Percentiles rank a stretch among this genome's conserved stretches.
These are phyloP conservation scores for Fulmarus glacialis DNA, from an alignment of 2,113 vertebrate genomes.

Conservation along the genomic window DNA sequence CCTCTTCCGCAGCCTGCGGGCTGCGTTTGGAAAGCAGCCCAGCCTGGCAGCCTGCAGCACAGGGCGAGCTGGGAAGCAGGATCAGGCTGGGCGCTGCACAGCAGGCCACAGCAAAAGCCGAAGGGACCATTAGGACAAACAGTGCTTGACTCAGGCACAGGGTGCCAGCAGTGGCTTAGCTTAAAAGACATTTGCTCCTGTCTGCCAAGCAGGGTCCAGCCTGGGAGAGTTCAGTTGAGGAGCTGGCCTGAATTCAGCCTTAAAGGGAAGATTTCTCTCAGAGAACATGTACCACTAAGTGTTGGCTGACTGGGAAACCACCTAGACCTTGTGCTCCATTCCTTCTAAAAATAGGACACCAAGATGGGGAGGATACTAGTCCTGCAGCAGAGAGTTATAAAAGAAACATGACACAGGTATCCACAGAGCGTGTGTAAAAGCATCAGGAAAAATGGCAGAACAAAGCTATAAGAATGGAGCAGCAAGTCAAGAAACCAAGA, in stretches of 20 bases:
- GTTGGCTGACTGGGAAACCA: not conserved
- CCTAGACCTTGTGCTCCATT: rapidly evolving
- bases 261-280: not conserved
- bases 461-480: not conserved
- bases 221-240: not conserved
- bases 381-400: not conserved
- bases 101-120: not conserved
- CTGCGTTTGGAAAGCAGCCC: not conserved
- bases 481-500: not conserved
- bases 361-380: not conserved
- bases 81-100: not conserved
- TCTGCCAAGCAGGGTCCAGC: not conserved
- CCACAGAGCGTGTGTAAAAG: not conserved
- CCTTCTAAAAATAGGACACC: not conserved
- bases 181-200: not conserved
- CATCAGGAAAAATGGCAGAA: not conserved
- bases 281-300: not conserved
- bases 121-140: not conserved
- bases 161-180: not conserved
- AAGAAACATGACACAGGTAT: not conserved
- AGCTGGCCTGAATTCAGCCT: not conserved
- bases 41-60: not conserved
- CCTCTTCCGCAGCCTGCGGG: not conserved
- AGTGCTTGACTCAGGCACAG: not conserved
- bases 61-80: not conserved